phyloP scores from a whole-genome alignment of 1,140 invertebrate genomes.

The Rhynchophorus ferrugineus region DNA sequence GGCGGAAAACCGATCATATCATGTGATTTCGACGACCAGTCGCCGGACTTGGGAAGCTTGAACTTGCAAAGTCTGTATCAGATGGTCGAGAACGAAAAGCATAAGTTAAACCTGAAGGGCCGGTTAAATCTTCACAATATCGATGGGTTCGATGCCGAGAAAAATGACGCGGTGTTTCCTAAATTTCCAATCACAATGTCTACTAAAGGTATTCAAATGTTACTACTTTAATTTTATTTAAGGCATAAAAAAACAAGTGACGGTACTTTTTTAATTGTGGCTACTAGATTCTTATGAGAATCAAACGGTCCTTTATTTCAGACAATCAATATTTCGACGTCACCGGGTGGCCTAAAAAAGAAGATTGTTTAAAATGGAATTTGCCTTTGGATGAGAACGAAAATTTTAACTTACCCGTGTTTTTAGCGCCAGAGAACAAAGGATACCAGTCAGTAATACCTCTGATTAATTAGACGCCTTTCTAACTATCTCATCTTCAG shows the following conservation, averaged over 20 bases:
- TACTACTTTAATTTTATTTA: too few species aligned
- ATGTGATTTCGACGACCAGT: conserved; percentile 45
- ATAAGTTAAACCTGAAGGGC: conserved; percentile 33
- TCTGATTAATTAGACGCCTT: conserved; percentile 5
- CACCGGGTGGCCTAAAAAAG: conserved; percentile 34
- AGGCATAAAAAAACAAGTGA: too few species aligned
- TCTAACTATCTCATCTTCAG: conserved; percentile 31
- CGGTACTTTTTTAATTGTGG: too few species aligned
- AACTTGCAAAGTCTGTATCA: conserved; percentile 46
- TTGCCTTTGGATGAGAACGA: conserved; percentile 35
- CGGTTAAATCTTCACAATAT: conserved; percentile 7
- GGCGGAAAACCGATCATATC: conserved; percentile 43
- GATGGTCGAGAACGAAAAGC: conserved; percentile 62
- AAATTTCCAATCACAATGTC: conserved; percentile 33
- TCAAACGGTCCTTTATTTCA: conserved; percentile 4
- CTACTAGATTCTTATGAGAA: too few species aligned
- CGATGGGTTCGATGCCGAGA: too few species aligned
- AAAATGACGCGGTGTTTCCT: conserved; percentile 19
- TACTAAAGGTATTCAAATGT: conserved; percentile 19
- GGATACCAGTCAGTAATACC: conserved; percentile 58
- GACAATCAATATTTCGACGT: conserved; percentile 35
- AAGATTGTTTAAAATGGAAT: conserved; percentile 36
- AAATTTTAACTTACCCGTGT: conserved; percentile 48
- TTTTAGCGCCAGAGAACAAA: conserved; percentile 68
- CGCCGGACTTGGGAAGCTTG: conserved; percentile 41